Conservation (phyloP, 2,888 invertebrate species). For the Drosophila infuscata region DNA sequence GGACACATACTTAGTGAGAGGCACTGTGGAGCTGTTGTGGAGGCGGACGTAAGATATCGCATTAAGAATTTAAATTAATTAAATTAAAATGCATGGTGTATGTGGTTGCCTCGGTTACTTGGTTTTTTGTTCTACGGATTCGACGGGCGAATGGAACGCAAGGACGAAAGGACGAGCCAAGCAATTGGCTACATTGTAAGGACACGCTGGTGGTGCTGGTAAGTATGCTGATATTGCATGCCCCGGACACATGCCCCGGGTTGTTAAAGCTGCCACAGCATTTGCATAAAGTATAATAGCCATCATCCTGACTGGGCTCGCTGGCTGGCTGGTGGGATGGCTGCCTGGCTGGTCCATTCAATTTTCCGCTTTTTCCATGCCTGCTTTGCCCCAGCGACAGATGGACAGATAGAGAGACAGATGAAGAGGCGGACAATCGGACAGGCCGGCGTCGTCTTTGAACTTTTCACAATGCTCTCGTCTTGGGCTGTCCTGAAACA, state of each 20-base stretch:
- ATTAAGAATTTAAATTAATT: conserved; percentile 80
- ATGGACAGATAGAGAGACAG: not conserved
- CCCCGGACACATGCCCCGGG: conserved; percentile 49
- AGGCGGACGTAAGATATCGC: conserved; percentile 60
- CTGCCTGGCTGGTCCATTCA: conserved; percentile 59
- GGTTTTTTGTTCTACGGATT: conserved; percentile 27
- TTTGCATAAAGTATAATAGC: conserved; percentile 80
- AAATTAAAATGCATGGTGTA: conserved; percentile 76
- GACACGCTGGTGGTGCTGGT: not conserved
- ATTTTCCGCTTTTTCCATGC: conserved; percentile 57
- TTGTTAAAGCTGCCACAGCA: conserved; percentile 75
- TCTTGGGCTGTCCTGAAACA: conserved; percentile 65
- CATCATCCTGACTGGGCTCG: conserved; percentile 60
- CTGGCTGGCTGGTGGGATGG: conserved; percentile 28
- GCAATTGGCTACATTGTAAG: conserved; percentile 33
- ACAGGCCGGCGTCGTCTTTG: conserved; percentile 56
- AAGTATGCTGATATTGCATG: conserved; percentile 30
- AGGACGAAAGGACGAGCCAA: conserved; percentile 18
- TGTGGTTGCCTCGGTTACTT: conserved; percentile 44
- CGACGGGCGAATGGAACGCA: conserved; percentile 7
- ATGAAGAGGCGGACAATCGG: not conserved
- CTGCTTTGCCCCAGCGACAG: conserved; percentile 4
- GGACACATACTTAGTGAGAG: conserved; percentile 53
- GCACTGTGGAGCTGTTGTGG: conserved; percentile 24
- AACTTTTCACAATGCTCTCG: conserved; percentile 69